A percentile compares a stretch with the other conserved stretches of the same genome.
These are phyloP conservation scores for Onychostoma macrolepis DNA, from an alignment of 2,113 vertebrate species.

Conservation along the genomic window DNA sequence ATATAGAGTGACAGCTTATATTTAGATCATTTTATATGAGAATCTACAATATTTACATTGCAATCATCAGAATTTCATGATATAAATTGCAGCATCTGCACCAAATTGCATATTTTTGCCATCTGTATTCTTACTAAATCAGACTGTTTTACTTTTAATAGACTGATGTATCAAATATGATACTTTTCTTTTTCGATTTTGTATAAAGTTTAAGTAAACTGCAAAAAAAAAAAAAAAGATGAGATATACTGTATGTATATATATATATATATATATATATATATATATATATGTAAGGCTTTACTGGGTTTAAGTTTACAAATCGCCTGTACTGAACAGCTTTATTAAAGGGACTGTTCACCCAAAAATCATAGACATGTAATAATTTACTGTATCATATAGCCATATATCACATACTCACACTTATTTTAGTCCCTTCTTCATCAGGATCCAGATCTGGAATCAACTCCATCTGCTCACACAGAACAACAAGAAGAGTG, in stretches of 20 bases:
- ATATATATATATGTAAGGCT: neutral
- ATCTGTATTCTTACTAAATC: neutral
- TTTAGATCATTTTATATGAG: neutral
- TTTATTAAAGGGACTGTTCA: neutral
- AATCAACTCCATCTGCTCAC: conserved; percentile 73
- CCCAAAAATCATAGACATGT: neutral
- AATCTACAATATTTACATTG: neutral
- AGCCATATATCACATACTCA: conserved; percentile 62
- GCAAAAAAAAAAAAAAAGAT: neutral
- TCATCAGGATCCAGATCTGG: conserved; percentile 76
- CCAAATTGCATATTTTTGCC: neutral
- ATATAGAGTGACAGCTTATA: neutral
- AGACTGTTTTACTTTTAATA: neutral
- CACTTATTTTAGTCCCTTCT: conserved; percentile 81
- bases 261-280: no score
- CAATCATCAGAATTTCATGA: neutral
- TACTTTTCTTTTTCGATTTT: neutral
- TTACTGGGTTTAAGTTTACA: neutral
- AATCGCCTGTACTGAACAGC: neutral
- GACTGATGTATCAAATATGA: neutral
- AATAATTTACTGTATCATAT: neutral
- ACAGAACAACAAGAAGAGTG: neutral
- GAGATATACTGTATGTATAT: neutral
- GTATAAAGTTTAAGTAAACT: neutral
- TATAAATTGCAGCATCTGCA: neutral